These are phyloP conservation scores for Polyommatus icarus DNA, from an alignment of 2,888 invertebrate genomes.

Conservation along the genomic window DNA sequence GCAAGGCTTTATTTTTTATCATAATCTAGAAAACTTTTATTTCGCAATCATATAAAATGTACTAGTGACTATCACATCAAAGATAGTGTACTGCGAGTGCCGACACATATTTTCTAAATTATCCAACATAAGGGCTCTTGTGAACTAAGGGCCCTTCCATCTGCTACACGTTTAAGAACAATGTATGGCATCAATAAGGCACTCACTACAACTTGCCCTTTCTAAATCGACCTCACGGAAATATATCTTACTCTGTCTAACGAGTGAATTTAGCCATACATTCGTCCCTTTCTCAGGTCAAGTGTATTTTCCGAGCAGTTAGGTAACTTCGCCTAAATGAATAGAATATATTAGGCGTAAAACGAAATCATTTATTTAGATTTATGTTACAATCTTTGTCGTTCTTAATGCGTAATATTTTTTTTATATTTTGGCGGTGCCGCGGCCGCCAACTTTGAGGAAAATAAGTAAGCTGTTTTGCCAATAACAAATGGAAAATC, in stretches of 20 bases:
- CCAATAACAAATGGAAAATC: neutral
- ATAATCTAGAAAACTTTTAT: neutral
- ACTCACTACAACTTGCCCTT: constrained; percentile 52
- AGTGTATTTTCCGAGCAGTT: constrained; percentile 60
- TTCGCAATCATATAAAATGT: neutral
- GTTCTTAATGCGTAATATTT: constrained; percentile 35
- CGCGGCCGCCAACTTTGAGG: neutral
- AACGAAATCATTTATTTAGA: constrained; percentile 70
- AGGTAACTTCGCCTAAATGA: constrained; percentile 58
- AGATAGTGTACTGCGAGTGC: constrained; percentile 15
- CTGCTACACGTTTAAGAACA: constrained; percentile 57
- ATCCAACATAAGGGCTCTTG: constrained; percentile 42
- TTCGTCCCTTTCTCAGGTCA: constrained; percentile 46
- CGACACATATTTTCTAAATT: constrained; percentile 42
- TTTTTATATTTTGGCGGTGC: constrained; percentile 13
- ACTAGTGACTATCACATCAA: neutral
- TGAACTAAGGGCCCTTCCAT: constrained; percentile 50
- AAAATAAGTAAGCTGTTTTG: neutral
- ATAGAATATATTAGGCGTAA: constrained; percentile 63
- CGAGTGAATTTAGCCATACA: constrained; percentile 32
- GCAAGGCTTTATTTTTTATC: neutral
- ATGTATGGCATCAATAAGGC: constrained; percentile 61
- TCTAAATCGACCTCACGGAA: constrained; percentile 41
- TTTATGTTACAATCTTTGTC: constrained; percentile 48
- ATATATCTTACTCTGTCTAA: constrained; percentile 43